Percentiles rank a stretch among this genome's conserved stretches.
These are phyloP conservation scores for Caenorhabditis latens DNA, from an alignment of 1,140 invertebrate genomes.

Conservation along the genomic window DNA sequence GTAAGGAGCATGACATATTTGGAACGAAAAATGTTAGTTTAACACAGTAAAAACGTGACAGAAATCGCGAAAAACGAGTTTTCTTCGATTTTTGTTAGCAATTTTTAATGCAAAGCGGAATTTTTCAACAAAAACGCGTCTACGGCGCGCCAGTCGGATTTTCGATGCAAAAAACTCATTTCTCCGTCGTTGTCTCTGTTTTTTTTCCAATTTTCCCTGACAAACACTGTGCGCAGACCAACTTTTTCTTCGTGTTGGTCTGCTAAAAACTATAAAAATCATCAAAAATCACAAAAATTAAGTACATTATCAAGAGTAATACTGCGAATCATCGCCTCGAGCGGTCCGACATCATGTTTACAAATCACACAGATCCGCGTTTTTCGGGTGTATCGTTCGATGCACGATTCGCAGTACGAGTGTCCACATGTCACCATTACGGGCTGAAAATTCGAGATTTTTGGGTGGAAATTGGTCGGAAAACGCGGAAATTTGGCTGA, in stretches of 20 bases:
- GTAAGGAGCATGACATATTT: too few relatives aligned
- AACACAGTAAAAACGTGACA: too few relatives aligned
- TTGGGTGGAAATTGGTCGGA: not conserved
- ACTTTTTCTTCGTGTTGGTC: not conserved
- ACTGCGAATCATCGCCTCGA: conserved; percentile 34
- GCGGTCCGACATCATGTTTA: conserved; percentile 26
- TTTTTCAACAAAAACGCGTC: too few relatives aligned
- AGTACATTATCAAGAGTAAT: conserved; percentile 49
- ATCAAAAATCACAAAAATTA: not conserved
- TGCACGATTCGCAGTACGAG: conserved; percentile 41
- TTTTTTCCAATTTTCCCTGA: too few relatives aligned
- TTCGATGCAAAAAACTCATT: too few relatives aligned
- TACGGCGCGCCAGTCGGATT: too few relatives aligned
- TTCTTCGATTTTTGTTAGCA: too few relatives aligned
- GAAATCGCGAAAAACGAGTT: too few relatives aligned
- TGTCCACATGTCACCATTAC: conserved; percentile 39
- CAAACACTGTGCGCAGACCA: too few relatives aligned
- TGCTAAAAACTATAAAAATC: not conserved
- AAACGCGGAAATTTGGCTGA: not conserved
- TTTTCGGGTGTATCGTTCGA: conserved; percentile 11
- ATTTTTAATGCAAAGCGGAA: too few relatives aligned
- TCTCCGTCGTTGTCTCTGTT: too few relatives aligned
- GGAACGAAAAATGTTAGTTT: too few relatives aligned
- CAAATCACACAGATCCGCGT: conserved; percentile 33
- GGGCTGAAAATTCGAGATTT: not conserved